Percentiles rank a stretch among this genome's conserved stretches.
These are phyloP conservation scores for Entelurus aequoreus DNA, from an alignment of 2,113 vertebrate species.

Conservation along the genomic window DNA sequence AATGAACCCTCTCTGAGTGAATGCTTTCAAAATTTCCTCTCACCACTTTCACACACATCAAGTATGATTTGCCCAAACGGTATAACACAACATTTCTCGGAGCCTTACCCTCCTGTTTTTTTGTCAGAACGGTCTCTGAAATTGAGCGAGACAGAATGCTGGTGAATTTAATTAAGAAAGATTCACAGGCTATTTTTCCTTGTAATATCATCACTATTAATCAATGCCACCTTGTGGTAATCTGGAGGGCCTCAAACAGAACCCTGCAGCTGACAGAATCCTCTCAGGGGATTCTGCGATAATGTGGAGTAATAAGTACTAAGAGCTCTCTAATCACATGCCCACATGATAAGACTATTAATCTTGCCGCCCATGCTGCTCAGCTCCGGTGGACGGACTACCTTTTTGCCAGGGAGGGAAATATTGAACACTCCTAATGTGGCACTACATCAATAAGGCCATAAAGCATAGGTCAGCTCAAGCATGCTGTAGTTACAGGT, in stretches of 20 bases:
- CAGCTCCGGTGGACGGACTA: constrained; percentile 47
- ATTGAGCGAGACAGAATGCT: constrained; percentile 42
- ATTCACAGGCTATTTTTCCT: constrained; percentile 58
- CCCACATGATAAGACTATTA: constrained; percentile 74
- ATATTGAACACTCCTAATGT: constrained; percentile 57
- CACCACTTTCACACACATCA: background rate
- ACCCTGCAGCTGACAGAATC: constrained; percentile 63
- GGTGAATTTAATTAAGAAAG: constrained; percentile 53
- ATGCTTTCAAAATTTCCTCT: constrained; percentile 20
- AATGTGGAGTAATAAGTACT: constrained; percentile 76
- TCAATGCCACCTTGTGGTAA: constrained; percentile 59
- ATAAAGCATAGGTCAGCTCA: constrained; percentile 48
- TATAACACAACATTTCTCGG: constrained; percentile 5
- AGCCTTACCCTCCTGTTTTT: constrained; percentile 8
- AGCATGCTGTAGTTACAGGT: constrained; percentile 40
- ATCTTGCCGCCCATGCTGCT: constrained; percentile 61
- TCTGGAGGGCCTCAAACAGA: constrained; percentile 59
- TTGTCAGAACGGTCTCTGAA: constrained; percentile 5
- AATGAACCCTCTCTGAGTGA: constrained; percentile 28
- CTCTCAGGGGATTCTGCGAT: constrained; percentile 69
- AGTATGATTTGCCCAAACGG: constrained; percentile 17
- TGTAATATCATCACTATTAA: constrained; percentile 63
- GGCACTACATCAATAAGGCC: constrained; percentile 38
- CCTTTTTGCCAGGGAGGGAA: constrained; percentile 53
- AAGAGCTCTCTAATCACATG: constrained; percentile 76